Evolutionary conservation across 2,888 invertebrate genomes (phyloP), one percentile per base, ranked within the genome.

Genomic region (Lycophotia porphyrea): DNA sequence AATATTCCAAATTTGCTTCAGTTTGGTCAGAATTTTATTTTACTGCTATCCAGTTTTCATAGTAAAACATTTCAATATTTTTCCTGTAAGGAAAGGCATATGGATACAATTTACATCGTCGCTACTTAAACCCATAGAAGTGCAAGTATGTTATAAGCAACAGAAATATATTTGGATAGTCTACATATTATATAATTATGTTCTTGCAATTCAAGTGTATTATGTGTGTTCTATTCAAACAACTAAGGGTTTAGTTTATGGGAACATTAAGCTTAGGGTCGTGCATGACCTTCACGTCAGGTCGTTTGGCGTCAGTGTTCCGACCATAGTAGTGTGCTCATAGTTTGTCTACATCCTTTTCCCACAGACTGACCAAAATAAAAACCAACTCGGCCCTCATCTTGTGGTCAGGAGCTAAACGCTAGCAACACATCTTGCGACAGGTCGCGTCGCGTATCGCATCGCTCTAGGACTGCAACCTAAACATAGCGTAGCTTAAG

Each of bases 81-180:
- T 49, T 47, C 21, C 7, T 49, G 15, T 9, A 13, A 31, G 21
- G 7, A 21, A 49, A 49, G 18, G 8, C 11, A 15, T 5, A 9
- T 27, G 18, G 21, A 42, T 31, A 13, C 27, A 47, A 34, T 67
- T 61, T 67, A 9, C 36, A 47, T 55, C 24, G 13, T 7, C 60
- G 18, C 42, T 58, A 31, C 47, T 58, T 49, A 58, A 80, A 80
- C 18, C 64, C 64, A 64, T 75, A 79, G 21, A 64, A 79, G 49
- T 79, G 63, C 31, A 3, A 3, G 18, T 34, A 21, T 72, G 27
- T 24, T 47, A 13, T 47, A 31, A 34, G 47, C 24, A 31, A 60
- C 21, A 42, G 49, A 24, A 31, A 55, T 27, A 27, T 34, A 42
- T 71, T 42, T 3, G 0, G 7, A 34, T 5, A 15, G 34, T 21